Evolutionary conservation across 2,113 vertebrate species (phyloP).

Genomic region (Oncorhynchus mykiss): DNA sequence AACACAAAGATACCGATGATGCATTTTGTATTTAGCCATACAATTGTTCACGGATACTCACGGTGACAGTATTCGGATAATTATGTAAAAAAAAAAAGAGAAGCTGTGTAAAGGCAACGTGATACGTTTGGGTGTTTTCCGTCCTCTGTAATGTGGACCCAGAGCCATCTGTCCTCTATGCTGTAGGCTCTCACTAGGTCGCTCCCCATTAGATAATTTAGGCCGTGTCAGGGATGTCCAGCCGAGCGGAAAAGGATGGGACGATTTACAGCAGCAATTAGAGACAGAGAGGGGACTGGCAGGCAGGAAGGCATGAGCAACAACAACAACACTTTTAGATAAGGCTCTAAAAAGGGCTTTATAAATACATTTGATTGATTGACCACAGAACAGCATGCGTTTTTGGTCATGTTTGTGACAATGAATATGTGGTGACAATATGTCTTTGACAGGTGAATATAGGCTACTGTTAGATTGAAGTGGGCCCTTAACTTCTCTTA

Average conservation of each 20-base stretch:
- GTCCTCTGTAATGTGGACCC: conserved; percentile 23
- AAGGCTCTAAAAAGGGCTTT: no score
- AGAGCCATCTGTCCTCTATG: conserved; percentile 46
- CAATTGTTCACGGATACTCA: no score
- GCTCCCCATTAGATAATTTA: conserved; percentile 41
- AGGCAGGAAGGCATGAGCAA: conserved; percentile 2
- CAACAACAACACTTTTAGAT: conserved; percentile 13
- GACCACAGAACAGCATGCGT: no score
- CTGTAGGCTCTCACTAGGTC: conserved; percentile 29
- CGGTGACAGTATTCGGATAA: no score
- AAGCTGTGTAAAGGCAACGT: conserved; percentile 37
- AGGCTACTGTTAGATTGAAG: neutral
- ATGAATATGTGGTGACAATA: no score
- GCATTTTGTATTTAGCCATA: neutral
- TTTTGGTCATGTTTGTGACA: no score
- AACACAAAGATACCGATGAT: neutral
- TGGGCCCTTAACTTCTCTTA: neutral
- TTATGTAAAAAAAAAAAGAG: neutral
- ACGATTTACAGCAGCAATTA: conserved; percentile 58
- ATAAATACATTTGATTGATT: conserved; percentile 20
- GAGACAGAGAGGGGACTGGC: conserved; percentile 15
- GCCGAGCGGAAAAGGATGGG: conserved; percentile 60
- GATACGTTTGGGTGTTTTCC: conserved; percentile 49
- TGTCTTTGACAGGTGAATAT: neutral
- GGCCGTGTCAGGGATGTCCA: conserved; percentile 44